Percentiles rank a stretch among this genome's conserved stretches.
These are phyloP conservation scores for Tipula confusa DNA, from an alignment of 2,888 invertebrate species.

Conservation along the genomic window DNA sequence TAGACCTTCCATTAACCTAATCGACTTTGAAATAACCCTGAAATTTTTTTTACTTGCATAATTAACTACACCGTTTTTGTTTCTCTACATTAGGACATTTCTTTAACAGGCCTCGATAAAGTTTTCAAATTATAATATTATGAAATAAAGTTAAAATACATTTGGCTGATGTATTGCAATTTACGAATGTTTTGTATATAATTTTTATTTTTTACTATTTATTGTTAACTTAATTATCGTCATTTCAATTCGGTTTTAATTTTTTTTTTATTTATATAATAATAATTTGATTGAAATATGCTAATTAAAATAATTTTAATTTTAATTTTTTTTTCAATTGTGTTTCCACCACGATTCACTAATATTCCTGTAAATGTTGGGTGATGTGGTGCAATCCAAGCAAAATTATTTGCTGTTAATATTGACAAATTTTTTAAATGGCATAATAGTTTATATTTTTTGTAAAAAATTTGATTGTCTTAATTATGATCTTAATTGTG, in stretches of 20 bases:
- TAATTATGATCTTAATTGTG: too few species aligned
- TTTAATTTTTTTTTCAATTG: not conserved
- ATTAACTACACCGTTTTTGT: too few species aligned
- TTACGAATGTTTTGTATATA: not conserved
- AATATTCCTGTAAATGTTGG: not conserved
- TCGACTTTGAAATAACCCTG: too few species aligned
- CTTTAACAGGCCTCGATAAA: too few species aligned
- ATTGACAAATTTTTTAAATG: not conserved
- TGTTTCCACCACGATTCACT: not conserved
- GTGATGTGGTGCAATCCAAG: not conserved
- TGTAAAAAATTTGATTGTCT: not conserved
- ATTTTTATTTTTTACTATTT: not conserved
- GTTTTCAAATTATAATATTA: too few species aligned
- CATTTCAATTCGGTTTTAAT: not conserved
- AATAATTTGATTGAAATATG: not conserved
- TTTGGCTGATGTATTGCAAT: not conserved
- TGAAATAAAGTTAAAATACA: not conserved
- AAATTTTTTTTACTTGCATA: too few species aligned
- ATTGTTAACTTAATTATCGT: slow-evolving; percentile 25
- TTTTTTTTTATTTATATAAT: not conserved
- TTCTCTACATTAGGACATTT: too few species aligned
- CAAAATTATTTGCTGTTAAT: not conserved
- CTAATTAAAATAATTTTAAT: not conserved
- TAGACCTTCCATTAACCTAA: too few species aligned
- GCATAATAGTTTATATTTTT: too few species aligned